These are phyloP conservation scores for Acanthosepion esculentum DNA, from an alignment of 2,888 invertebrate species.

Conservation along the genomic window DNA sequence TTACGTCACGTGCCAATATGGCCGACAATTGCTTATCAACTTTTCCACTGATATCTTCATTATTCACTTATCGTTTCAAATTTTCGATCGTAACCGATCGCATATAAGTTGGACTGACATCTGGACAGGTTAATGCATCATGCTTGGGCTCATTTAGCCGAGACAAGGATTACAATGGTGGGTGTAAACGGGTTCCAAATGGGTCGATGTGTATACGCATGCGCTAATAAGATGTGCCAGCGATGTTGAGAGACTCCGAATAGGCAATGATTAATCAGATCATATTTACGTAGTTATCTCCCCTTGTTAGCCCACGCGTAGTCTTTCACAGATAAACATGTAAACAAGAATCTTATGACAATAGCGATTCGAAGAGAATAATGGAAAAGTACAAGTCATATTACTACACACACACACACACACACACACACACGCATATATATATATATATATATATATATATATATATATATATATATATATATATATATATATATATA, in stretches of 20 bases:
- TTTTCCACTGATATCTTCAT: neutral
- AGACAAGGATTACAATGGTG: neutral
- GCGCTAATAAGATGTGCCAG: neutral
- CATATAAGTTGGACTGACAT: neutral
- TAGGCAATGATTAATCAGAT: no score
- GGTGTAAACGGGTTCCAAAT: neutral
- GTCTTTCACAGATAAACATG: no score
- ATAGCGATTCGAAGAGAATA: no score
- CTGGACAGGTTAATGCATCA: neutral
- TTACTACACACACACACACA: no score
- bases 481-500: no score
- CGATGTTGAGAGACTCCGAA: neutral
- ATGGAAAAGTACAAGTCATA: no score
- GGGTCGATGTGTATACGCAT: neutral
- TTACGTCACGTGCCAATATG: constrained; percentile 8
- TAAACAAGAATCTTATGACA: no score
- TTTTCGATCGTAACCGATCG: neutral
- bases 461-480: no score
- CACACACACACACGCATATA: no score
- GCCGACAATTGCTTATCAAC: constrained; percentile 4
- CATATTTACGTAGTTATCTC: no score
- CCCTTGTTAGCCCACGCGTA: no score
- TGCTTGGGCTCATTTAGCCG: neutral
- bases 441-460: no score
- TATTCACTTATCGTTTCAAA: constrained; percentile 23